Evolutionary conservation across 2,888 invertebrate species (phyloP).

Genomic region (Drosophila hawaiiensis): DNA sequence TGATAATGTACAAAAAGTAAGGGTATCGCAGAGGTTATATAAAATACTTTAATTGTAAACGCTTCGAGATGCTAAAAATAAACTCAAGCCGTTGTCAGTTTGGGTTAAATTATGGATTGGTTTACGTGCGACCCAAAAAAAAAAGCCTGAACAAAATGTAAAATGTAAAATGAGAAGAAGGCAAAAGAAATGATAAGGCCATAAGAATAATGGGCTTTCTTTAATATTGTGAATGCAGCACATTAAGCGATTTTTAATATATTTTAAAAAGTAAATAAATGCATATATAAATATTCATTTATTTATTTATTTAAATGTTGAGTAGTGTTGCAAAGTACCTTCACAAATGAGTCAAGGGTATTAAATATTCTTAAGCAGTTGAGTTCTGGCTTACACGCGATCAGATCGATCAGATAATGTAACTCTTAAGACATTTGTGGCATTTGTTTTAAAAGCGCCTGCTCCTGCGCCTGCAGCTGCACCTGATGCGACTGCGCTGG

Average conservation of each 20-base stretch:
- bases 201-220: constrained; percentile 16
- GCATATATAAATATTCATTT: not conserved
- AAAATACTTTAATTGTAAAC: constrained; percentile 4
- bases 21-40: not conserved
- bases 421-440: constrained; percentile 55
- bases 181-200: constrained; percentile 3
- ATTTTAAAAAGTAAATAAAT: not conserved
- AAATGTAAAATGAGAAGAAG: constrained; percentile 11
- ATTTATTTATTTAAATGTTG: not conserved
- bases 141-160: constrained; percentile 11
- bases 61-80: constrained; percentile 45
- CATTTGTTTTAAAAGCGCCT: constrained; percentile 69
- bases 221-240: constrained; percentile 19
- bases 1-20: constrained; percentile 21
- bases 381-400: constrained; percentile 23
- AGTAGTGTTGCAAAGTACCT: constrained; percentile 5
- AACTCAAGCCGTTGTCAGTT: constrained; percentile 39
- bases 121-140: constrained; percentile 69
- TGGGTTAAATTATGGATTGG: constrained; percentile 34
- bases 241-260: not conserved
- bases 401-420: constrained; percentile 43
- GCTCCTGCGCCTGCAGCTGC: constrained; percentile 61
- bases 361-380: constrained; percentile 16
- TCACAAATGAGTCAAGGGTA: constrained; percentile 2
- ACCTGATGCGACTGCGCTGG: constrained; percentile 36